Evolutionary conservation across 2,888 invertebrate genomes (phyloP).

Genomic region (Callimorpha dominula): DNA sequence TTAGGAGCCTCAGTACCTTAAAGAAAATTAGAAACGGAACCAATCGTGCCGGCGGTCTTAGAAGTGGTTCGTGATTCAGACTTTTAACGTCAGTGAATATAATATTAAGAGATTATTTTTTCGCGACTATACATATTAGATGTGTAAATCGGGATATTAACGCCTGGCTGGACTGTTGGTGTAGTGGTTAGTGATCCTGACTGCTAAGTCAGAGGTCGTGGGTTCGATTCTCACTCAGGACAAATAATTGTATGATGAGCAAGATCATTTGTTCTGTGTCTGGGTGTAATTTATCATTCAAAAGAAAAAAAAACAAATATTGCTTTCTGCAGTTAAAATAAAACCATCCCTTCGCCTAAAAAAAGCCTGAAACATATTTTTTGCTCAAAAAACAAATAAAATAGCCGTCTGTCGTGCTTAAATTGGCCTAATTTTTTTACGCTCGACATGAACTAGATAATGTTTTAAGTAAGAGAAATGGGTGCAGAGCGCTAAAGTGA

Average conservation of each 20-base stretch:
- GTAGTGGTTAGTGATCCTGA: too few relatives aligned
- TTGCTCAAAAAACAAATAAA: constrained; percentile 39
- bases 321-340: neutral
- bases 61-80: neutral
- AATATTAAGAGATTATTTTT: too few relatives aligned
- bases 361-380: constrained; percentile 22
- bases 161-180: too few relatives aligned
- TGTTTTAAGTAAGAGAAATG: constrained; percentile 67
- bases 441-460: constrained; percentile 62
- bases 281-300: neutral
- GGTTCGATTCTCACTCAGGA: too few relatives aligned
- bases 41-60: neutral
- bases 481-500: constrained; percentile 49
- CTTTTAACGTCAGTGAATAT: neutral
- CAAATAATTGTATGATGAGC: too few relatives aligned
- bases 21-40: neutral
- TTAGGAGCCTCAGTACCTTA: neutral
- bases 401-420: constrained; percentile 35
- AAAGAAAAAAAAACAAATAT: neutral
- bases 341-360: neutral
- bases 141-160: too few relatives aligned
- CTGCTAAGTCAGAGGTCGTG: too few relatives aligned
- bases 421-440: constrained; percentile 48
- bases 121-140: neutral
- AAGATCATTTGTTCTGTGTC: too few relatives aligned